Percentiles rank a stretch among this genome's conserved stretches.
Evolutionary conservation across 2,797 vertebrate genomes (phyloP).

Genomic region (Hydrolagus colliei): DNA sequence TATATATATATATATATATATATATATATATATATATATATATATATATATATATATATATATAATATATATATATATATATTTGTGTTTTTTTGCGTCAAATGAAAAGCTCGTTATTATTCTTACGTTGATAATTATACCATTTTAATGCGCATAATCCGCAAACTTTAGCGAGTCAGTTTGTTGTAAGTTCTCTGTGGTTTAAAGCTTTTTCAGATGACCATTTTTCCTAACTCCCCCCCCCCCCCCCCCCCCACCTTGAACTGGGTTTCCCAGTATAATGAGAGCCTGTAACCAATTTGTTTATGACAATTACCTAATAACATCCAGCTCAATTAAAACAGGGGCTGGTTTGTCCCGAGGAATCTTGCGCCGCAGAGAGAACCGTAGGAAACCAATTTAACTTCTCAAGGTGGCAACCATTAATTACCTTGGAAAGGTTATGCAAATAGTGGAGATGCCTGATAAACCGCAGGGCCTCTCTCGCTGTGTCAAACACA

Average conservation of each 20-base stretch:
- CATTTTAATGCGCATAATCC: too few relatives aligned
- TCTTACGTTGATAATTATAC: too few relatives aligned
- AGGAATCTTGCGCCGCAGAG: constrained; percentile 49
- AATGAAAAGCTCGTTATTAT: too few relatives aligned
- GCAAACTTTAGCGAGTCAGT: too few relatives aligned
- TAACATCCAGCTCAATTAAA: constrained; percentile 43
- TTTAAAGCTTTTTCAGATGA: constrained; percentile 10
- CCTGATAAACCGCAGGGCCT: constrained; percentile 56
- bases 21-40: too few relatives aligned
- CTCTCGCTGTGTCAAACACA: constrained; percentile 48
- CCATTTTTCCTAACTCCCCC: background rate
- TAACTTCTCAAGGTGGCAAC: constrained; percentile 59
- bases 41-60: too few relatives aligned
- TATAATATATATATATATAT: too few relatives aligned
- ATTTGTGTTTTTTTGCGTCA: too few relatives aligned
- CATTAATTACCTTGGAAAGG: constrained; percentile 53
- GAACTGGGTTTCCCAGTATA: background rate
- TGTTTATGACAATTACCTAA: constrained; percentile 45
- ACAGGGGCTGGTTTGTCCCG: constrained; percentile 45
- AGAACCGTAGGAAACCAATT: constrained; percentile 52
- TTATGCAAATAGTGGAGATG: constrained; percentile 56
- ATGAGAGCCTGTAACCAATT: constrained; percentile 39
- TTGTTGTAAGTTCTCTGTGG: background rate
- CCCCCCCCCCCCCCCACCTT: background rate
- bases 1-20: too few relatives aligned